Percentiles rank a stretch among this genome's conserved stretches.
Evolutionary conservation across 2,797 vertebrate species (phyloP).

Genomic region (Orestias chungarensis): DNA sequence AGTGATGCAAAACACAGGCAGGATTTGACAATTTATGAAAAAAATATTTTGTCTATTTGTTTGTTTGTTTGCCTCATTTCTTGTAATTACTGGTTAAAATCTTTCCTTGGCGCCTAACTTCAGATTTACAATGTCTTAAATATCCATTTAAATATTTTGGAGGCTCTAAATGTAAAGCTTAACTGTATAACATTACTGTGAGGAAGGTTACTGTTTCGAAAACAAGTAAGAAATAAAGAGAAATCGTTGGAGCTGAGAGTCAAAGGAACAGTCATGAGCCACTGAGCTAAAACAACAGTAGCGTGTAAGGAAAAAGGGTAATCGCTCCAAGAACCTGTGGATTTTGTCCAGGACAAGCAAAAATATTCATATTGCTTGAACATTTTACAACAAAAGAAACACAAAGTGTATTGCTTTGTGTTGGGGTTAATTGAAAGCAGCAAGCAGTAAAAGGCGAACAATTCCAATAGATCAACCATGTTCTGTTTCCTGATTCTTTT

Average conservation of each 20-base stretch:
- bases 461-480: too few species aligned
- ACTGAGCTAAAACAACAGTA: not conserved
- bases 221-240: not conserved
- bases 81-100: too few species aligned
- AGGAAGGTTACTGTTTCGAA: not conserved
- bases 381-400: too few species aligned
- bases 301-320: not conserved
- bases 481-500: too few species aligned
- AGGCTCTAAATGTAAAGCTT: not conserved
- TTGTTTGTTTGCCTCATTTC: too few species aligned
- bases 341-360: not conserved
- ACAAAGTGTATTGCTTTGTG: too few species aligned
- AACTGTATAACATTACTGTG: not conserved
- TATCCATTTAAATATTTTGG: not conserved
- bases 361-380: not conserved
- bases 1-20: not conserved
- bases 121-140: not conserved
- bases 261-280: not conserved
- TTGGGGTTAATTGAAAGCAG: too few species aligned
- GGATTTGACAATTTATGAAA: too few species aligned
- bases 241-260: not conserved
- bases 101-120: not conserved
- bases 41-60: too few species aligned
- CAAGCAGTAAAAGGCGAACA: too few species aligned
- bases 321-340: not conserved